Conservation (phyloP, 2,113 vertebrate genomes). For the Otocyon megalotis region DNA sequence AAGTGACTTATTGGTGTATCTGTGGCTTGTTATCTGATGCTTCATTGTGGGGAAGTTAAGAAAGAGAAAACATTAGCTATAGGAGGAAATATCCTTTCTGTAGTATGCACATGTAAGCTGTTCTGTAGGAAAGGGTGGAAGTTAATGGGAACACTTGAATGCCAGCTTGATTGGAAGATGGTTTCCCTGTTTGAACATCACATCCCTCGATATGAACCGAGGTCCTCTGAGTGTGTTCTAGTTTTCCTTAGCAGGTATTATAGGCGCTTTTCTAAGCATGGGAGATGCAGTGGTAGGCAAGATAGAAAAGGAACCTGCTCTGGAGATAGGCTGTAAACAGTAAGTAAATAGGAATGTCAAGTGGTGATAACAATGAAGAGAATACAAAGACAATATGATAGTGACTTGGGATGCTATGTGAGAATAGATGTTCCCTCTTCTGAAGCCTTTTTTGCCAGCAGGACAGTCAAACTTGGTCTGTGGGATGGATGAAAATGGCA, state of each 20-base stretch:
- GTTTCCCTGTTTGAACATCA: not conserved
- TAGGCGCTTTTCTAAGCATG: not conserved
- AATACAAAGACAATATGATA: not conserved
- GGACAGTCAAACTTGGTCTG: conserved; percentile 16
- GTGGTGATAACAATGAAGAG: not conserved
- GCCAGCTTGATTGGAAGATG: conserved; percentile 15
- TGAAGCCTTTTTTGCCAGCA: not conserved
- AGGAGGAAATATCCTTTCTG: not conserved
- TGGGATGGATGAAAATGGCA: not conserved
- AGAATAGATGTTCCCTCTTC: not conserved
- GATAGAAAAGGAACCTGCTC: not conserved
- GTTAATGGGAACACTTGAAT: not conserved
- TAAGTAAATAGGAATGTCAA: not conserved
- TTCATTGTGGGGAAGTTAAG: conserved; percentile 46
- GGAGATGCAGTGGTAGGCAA: not conserved
- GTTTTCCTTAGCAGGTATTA: conserved; percentile 28
- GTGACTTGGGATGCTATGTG: not conserved
- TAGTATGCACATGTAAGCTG: not conserved
- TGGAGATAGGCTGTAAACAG: not conserved
- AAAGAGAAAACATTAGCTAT: conserved; percentile 27
- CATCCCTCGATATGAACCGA: not conserved
- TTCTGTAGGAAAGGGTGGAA: not conserved
- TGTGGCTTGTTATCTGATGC: conserved; percentile 51
- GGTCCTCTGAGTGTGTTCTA: not conserved
- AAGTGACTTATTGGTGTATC: conserved; percentile 21